These are phyloP conservation scores for Cecropterus lyciades DNA, from an alignment of 1,140 invertebrate species.

Conservation along the genomic window DNA sequence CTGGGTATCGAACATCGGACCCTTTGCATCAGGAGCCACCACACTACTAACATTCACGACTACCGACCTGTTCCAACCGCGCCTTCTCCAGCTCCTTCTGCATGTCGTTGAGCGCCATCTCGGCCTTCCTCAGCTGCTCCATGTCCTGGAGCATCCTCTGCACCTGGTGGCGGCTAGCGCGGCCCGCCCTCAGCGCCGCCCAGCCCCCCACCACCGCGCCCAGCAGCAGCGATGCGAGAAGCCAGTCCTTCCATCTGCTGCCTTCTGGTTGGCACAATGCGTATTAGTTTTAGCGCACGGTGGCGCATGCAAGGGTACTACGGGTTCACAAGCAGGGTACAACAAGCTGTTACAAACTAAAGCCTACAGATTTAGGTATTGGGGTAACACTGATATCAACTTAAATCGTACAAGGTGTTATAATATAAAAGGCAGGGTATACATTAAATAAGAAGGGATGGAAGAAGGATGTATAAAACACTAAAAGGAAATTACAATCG, in stretches of 20 bases:
- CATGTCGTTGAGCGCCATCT: constrained; percentile 93
- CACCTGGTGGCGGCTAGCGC: constrained; percentile 93
- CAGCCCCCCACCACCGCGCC: constrained; percentile 94
- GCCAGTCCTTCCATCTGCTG: constrained; percentile 93
- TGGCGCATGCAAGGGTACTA: constrained; percentile 30
- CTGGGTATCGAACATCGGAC: too few species aligned
- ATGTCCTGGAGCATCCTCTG: constrained; percentile 96
- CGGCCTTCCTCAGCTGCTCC: constrained; percentile 95
- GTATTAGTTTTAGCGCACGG: constrained; percentile 30
- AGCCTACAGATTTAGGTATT: too few species aligned
- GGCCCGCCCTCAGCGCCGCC: constrained; percentile 95
- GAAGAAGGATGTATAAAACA: too few species aligned
- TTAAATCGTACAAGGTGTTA: too few species aligned
- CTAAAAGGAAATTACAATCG: too few species aligned
- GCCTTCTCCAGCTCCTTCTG: constrained; percentile 89
- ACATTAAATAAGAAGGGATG: too few species aligned
- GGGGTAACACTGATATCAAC: too few species aligned
- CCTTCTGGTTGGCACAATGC: constrained; percentile 83
- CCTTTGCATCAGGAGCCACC: too few species aligned
- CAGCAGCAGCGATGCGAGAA: constrained; percentile 92
- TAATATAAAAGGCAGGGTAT: too few species aligned
- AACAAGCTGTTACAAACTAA: too few species aligned
- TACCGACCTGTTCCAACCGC: constrained; percentile 76
- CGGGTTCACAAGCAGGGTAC: too few species aligned
- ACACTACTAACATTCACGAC: too few species aligned